phyloP scores from a whole-genome alignment of 2,113 vertebrate species.

The Acrocephalus arundinaceus region DNA sequence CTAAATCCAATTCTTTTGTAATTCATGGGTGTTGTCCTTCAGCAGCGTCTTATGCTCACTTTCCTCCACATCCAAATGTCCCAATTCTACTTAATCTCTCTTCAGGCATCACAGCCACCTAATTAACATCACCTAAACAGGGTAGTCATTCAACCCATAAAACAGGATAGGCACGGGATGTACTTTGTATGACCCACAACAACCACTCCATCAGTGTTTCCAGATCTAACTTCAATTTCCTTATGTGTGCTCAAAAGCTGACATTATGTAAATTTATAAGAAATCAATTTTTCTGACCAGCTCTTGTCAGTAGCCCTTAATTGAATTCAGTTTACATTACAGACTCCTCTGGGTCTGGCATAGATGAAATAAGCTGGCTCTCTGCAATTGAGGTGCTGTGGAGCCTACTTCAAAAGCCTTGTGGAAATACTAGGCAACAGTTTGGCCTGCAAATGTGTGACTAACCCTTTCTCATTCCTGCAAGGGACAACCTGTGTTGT shows the following conservation, averaged over 20 bases:
- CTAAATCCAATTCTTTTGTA: conserved; percentile 12
- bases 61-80: background rate
- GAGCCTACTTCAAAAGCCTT: background rate
- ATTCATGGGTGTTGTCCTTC: conserved; percentile 38
- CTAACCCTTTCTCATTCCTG: background rate
- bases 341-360: background rate
- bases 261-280: background rate
- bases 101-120: background rate
- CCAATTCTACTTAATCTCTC: conserved; percentile 41
- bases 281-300: background rate
- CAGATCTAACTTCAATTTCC: background rate
- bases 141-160: conserved; percentile 35
- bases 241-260: background rate
- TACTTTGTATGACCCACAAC: background rate
- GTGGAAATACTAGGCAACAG: background rate
- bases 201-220: background rate
- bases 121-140: conserved; percentile 41
- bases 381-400: background rate
- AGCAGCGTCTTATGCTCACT: conserved; percentile 31
- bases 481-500: background rate
- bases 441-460: background rate
- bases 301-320: background rate
- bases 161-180: background rate
- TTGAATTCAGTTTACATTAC: background rate
- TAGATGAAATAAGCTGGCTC: background rate